These are phyloP conservation scores for Eupeodes luniger DNA, from an alignment of 2,888 invertebrate genomes.

Conservation along the genomic window DNA sequence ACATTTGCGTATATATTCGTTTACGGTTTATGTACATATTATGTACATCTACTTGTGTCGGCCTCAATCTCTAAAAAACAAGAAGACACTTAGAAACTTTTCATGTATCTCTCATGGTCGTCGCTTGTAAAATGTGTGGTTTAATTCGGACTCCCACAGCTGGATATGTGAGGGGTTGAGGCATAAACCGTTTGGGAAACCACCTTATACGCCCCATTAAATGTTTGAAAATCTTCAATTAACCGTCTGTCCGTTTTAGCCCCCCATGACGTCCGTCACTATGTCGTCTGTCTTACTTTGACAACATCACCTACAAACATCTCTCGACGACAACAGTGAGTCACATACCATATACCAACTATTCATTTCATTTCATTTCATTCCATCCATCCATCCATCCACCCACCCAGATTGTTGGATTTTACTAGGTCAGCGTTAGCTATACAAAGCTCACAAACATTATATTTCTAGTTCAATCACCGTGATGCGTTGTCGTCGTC, in stretches of 20 bases:
- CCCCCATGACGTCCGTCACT: conserved; percentile 8
- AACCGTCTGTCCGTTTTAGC: conserved; percentile 33
- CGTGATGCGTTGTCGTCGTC: conserved; percentile 10
- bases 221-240: conserved; percentile 54
- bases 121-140: conserved; percentile 17
- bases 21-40: background rate
- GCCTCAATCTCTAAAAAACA: conserved; percentile 20
- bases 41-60: background rate
- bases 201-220: conserved; percentile 63
- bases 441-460: conserved; percentile 20
- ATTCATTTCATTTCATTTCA: conserved; percentile 14
- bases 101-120: conserved; percentile 19
- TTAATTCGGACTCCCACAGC: conserved; percentile 22
- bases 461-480: conserved; percentile 53
- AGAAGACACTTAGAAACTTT: conserved; percentile 25
- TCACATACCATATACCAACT: conserved; percentile 11
- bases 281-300: conserved; percentile 27
- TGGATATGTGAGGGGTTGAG: background rate
- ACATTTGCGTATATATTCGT: background rate
- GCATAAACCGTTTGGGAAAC: conserved; percentile 51
- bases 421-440: conserved; percentile 61
- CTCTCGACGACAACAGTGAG: background rate
- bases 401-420: conserved; percentile 1
- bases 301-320: conserved; percentile 22
- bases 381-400: conserved; percentile 21